Evolutionary conservation across 2,797 vertebrate genomes (phyloP).

Genomic region (Sebastolobus altivelis): DNA sequence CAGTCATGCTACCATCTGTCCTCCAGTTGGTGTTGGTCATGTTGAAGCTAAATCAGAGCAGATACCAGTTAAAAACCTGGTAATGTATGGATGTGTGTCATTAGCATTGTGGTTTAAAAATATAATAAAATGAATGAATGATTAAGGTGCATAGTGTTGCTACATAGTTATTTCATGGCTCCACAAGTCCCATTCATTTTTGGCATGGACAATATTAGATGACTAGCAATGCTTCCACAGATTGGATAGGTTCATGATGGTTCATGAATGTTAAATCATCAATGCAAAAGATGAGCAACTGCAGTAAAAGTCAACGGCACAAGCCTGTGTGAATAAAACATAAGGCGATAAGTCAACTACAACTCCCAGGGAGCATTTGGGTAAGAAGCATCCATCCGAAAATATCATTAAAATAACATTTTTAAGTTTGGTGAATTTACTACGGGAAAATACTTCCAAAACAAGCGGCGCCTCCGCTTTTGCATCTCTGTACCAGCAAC

Average conservation of each 20-base stretch:
- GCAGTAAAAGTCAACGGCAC: not conserved
- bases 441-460: not conserved
- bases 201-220: no score
- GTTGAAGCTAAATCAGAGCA: slow-evolving; percentile 10
- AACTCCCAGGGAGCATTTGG: not conserved
- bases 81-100: not conserved
- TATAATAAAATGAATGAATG: not conserved
- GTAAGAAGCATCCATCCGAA: not conserved
- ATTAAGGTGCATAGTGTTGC: no score
- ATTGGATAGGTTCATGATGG: no score
- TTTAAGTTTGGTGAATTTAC: not conserved
- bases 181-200: no score
- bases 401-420: not conserved
- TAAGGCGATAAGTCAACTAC: not conserved
- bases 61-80: not conserved
- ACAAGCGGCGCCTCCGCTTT: not conserved
- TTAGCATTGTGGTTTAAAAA: not conserved
- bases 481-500: not conserved
- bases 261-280: not conserved
- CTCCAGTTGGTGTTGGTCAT: slow-evolving; percentile 34
- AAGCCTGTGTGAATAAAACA: not conserved
- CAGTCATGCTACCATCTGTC: slow-evolving; percentile 40
- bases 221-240: no score
- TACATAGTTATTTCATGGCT: no score
- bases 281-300: not conserved